Evolutionary conservation across 2,888 invertebrate genomes (phyloP).

Genomic region (Aspidiotus rigidus): DNA sequence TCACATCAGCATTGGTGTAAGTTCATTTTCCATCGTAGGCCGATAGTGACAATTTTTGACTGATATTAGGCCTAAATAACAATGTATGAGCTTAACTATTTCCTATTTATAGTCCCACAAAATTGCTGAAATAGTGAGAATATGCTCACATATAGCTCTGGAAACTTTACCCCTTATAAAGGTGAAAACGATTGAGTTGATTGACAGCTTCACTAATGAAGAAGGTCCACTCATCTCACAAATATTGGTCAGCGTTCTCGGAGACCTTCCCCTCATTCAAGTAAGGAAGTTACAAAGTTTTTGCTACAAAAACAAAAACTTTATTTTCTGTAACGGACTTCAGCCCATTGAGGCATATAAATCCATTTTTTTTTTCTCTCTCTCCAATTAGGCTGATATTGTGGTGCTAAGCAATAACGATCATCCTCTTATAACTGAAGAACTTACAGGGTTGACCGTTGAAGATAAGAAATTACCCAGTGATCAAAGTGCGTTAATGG

Average conservation of each 20-base stretch:
- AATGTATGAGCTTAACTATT: not conserved
- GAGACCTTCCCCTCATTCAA: slow-evolving; percentile 48
- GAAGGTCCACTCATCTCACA: slow-evolving; percentile 49
- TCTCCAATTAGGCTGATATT: slow-evolving; percentile 54
- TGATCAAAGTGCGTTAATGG: slow-evolving; percentile 49
- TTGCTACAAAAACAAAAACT: not conserved
- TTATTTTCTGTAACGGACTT: not conserved
- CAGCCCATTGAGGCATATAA: not conserved
- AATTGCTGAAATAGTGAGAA: slow-evolving; percentile 50
- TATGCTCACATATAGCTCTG: slow-evolving; percentile 58
- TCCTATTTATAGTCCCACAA: slow-evolving; percentile 36
- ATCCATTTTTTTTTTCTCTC: not conserved
- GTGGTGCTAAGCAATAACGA: slow-evolving; percentile 45
- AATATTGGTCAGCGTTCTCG: slow-evolving; percentile 51
- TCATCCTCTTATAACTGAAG: slow-evolving; percentile 42
- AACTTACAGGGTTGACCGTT: slow-evolving; percentile 49
- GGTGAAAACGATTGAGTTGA: slow-evolving; percentile 52
- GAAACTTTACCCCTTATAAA: slow-evolving; percentile 60
- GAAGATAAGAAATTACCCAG: slow-evolving; percentile 52
- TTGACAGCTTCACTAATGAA: slow-evolving; percentile 48
- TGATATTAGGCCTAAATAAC: not conserved
- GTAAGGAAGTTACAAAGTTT: slow-evolving; percentile 35
- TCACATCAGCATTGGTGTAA: slow-evolving; percentile 43
- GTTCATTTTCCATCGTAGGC: not conserved
- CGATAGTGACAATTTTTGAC: not conserved